phyloP scores from a whole-genome alignment of 1,140 invertebrate species.

The Papilio dardanus region DNA sequence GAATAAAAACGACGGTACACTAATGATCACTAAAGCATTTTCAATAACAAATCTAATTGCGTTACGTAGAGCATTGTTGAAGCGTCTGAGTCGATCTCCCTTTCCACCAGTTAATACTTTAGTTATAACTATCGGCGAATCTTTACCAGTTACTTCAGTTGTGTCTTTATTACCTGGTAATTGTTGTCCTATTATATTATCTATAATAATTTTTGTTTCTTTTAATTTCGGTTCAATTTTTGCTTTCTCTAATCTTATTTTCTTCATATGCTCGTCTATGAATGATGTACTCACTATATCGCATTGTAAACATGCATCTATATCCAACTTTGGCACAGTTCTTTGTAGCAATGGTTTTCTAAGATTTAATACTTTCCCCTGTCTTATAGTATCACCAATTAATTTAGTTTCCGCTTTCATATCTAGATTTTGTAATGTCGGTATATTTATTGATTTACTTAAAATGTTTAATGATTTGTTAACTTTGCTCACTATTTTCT shows the following conservation, averaged over 20 bases:
- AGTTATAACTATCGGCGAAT: slow-evolving; percentile 48
- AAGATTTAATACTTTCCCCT: background rate
- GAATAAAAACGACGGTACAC: slow-evolving; percentile 64
- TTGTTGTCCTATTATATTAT: slow-evolving; percentile 57
- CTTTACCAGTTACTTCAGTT: slow-evolving; percentile 40
- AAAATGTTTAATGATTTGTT: slow-evolving; percentile 50
- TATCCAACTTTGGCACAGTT: slow-evolving; percentile 25
- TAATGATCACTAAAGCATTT: slow-evolving; percentile 58
- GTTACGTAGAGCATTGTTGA: slow-evolving; percentile 39
- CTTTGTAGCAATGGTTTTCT: slow-evolving; percentile 14
- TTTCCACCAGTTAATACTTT: slow-evolving; percentile 36
- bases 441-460: slow-evolving; percentile 40
- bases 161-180: slow-evolving; percentile 39
- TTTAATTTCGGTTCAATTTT: slow-evolving; percentile 36
- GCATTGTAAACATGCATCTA: slow-evolving; percentile 56
- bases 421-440: background rate
- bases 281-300: slow-evolving; percentile 55
- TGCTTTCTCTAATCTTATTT: slow-evolving; percentile 31
- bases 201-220: slow-evolving; percentile 44
- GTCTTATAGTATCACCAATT: slow-evolving; percentile 4
- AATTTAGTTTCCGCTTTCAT: background rate
- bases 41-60: slow-evolving; percentile 54
- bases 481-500: slow-evolving; percentile 61
- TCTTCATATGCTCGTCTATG: slow-evolving; percentile 57
- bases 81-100: slow-evolving; percentile 1